A percentile compares a stretch with the other conserved stretches of the same genome.
These are phyloP conservation scores for Caenorhabditis latens DNA, from an alignment of 1,140 invertebrate genomes.

Conservation along the genomic window DNA sequence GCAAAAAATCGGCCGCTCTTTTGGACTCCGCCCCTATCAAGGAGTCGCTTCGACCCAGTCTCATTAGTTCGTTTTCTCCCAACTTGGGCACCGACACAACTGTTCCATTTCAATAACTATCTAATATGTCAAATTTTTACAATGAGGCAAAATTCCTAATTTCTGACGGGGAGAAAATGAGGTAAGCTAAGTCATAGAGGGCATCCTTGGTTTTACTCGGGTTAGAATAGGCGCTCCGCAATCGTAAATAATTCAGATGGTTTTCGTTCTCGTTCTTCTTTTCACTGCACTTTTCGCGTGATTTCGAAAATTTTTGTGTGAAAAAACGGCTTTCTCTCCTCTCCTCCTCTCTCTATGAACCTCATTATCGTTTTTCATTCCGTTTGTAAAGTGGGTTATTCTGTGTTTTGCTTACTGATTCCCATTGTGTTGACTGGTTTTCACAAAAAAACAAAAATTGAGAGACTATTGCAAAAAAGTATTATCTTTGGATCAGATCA, in stretches of 20 bases:
- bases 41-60: background rate
- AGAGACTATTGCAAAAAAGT: too few species aligned
- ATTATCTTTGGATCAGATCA: too few species aligned
- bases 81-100: background rate
- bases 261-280: slow-evolving; percentile 47
- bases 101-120: background rate
- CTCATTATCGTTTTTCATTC: background rate
- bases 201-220: background rate
- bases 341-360: background rate
- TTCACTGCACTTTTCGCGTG: slow-evolving; percentile 39
- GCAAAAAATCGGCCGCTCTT: background rate
- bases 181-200: background rate
- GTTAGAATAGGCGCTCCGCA: slow-evolving; percentile 10
- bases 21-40: background rate
- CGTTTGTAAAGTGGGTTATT: background rate
- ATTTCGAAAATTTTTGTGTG: slow-evolving; percentile 42
- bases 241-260: slow-evolving; percentile 42
- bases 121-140: background rate
- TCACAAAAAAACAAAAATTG: too few species aligned
- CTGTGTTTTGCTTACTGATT: background rate
- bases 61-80: slow-evolving; percentile 16
- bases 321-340: background rate
- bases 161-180: slow-evolving; percentile 35
- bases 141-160: slow-evolving; percentile 26
- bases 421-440: background rate